These are phyloP conservation scores for Belonocnema kinseyi DNA, from an alignment of 1,140 invertebrate genomes.

Conservation along the genomic window DNA sequence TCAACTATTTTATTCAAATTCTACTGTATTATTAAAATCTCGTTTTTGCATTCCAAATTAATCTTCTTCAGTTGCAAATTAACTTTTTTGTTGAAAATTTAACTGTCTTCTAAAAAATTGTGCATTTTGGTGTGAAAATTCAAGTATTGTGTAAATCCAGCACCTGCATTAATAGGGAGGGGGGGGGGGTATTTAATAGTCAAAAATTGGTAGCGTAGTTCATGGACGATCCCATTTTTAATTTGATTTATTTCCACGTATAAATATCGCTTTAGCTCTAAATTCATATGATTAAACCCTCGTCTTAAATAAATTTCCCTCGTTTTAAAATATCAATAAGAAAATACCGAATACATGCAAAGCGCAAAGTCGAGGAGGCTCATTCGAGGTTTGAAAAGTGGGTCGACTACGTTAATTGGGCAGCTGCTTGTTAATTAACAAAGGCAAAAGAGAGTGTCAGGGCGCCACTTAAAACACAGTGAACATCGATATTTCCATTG, in stretches of 20 bases:
- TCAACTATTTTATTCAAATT: no score
- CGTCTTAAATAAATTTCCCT: neutral
- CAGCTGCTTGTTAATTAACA: conserved; percentile 10
- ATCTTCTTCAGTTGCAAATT: no score
- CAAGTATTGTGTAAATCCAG: no score
- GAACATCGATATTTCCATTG: conserved; percentile 30
- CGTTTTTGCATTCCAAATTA: no score
- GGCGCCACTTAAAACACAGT: conserved; percentile 9
- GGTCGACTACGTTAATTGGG: conserved; percentile 5
- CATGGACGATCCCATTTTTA: neutral
- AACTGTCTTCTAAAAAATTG: no score
- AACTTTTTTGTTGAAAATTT: no score
- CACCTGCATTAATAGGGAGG: no score
- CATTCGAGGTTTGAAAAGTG: conserved; percentile 46
- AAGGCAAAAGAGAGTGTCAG: conserved; percentile 1
- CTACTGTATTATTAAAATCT: no score
- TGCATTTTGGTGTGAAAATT: no score
- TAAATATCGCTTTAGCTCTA: neutral
- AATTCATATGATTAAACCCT: neutral
- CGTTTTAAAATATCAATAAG: neutral
- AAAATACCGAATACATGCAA: conserved; percentile 58
- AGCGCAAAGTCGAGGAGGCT: conserved; percentile 58
- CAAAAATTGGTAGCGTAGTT: no score
- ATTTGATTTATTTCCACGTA: neutral
- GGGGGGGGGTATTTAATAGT: no score